These are phyloP conservation scores for Sphaerophoria rueppellii DNA, from an alignment of 2,888 invertebrate genomes.

Conservation along the genomic window DNA sequence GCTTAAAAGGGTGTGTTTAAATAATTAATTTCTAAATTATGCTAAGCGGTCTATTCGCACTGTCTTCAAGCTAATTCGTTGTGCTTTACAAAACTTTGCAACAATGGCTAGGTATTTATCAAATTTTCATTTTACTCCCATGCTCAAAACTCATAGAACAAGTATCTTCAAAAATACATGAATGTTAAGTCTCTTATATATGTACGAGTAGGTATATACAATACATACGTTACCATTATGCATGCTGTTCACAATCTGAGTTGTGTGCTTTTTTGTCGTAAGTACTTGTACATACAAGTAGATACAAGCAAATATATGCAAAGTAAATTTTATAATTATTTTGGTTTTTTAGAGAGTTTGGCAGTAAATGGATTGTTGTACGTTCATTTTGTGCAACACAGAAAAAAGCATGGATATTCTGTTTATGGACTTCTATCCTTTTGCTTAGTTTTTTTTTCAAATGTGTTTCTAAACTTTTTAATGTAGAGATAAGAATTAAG, in stretches of 20 bases:
- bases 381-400: background rate
- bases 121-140: slow-evolving; percentile 50
- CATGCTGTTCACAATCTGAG: slow-evolving; percentile 45
- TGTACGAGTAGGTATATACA: too few relatives aligned
- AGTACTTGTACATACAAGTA: background rate
- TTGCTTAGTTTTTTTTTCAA: too few relatives aligned
- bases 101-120: slow-evolving; percentile 57
- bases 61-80: slow-evolving; percentile 49
- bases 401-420: slow-evolving; percentile 33
- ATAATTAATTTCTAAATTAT: slow-evolving; percentile 69
- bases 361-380: slow-evolving; percentile 3
- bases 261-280: slow-evolving; percentile 33
- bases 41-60: slow-evolving; percentile 55
- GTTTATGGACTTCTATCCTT: slow-evolving; percentile 17
- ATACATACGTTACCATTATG: slow-evolving; percentile 35
- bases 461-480: too few relatives aligned
- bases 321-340: slow-evolving; percentile 46
- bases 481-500: too few relatives aligned
- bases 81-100: slow-evolving; percentile 57
- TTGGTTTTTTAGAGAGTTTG: slow-evolving; percentile 24
- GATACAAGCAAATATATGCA: slow-evolving; percentile 19
- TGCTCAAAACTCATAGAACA: background rate
- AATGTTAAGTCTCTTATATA: slow-evolving; percentile 40
- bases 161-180: slow-evolving; percentile 50
- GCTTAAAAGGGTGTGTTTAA: slow-evolving; percentile 53